Conservation (phyloP, 92 coral and sea anemone species). For the Phenganax subtilis region DNA sequence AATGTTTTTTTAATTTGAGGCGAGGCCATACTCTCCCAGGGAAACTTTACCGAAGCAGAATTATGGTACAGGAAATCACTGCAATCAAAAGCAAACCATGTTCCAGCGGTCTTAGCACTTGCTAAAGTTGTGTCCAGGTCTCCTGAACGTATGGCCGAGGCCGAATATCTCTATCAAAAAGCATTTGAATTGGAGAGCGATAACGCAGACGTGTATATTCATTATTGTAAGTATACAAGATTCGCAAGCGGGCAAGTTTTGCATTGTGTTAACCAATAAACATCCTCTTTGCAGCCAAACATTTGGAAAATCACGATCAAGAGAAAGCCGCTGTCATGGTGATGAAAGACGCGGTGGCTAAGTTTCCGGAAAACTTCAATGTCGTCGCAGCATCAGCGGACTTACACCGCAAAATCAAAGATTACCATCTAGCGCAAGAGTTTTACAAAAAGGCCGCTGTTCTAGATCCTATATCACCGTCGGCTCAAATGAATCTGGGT, state of each 20-base stretch:
- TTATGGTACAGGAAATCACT: conserved; percentile 83
- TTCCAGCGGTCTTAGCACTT: conserved; percentile 74
- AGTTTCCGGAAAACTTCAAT: conserved; percentile 74
- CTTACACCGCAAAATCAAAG: conserved; percentile 66
- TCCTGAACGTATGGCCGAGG: conserved; percentile 67
- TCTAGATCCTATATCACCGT: conserved; percentile 66
- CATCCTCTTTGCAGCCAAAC: conserved; percentile 3
- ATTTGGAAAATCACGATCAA: conserved; percentile 7
- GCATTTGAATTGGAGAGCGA: conserved; percentile 59
- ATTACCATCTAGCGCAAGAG: conserved; percentile 57
- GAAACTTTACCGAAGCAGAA: conserved; percentile 63
- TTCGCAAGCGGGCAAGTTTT: neutral
- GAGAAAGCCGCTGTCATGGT: conserved; percentile 6
- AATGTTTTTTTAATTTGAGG: conserved; percentile 47
- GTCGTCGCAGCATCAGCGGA: conserved; percentile 83
- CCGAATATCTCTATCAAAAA: conserved; percentile 62
- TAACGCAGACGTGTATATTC: conserved; percentile 72
- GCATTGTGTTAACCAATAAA: neutral
- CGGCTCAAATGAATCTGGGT: conserved; percentile 96
- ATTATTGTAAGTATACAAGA: conserved; percentile 54
- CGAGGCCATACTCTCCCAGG: conserved; percentile 72
- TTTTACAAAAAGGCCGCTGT: conserved; percentile 65
- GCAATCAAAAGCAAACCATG: conserved; percentile 71
- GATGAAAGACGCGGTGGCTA: conserved; percentile 59
- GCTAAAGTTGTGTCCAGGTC: conserved; percentile 73